Conservation (phyloP, 1,140 invertebrate species). For the Prorops nasuta region DNA sequence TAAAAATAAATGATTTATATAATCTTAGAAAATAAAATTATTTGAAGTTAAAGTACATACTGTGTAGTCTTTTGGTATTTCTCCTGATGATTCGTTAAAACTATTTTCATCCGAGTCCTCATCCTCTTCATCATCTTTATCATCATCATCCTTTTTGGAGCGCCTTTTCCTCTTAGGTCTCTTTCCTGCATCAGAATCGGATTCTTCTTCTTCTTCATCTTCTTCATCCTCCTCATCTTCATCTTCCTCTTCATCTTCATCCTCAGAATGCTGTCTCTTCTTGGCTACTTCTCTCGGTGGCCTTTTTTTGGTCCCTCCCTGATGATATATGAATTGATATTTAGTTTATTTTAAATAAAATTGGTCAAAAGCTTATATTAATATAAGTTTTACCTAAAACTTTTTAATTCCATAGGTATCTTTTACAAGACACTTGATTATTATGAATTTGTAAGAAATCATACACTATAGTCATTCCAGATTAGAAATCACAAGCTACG, state of each 20-base stretch:
- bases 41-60: conserved; percentile 22
- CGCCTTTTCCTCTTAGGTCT: conserved; percentile 49
- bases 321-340: not conserved
- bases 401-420: too few relatives aligned
- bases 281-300: conserved; percentile 46
- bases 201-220: conserved; percentile 45
- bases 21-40: conserved; percentile 1
- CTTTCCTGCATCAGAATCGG: conserved; percentile 47
- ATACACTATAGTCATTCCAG: too few relatives aligned
- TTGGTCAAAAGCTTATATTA: too few relatives aligned
- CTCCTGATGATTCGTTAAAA: conserved; percentile 45
- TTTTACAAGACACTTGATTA: too few relatives aligned
- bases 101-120: conserved; percentile 55
- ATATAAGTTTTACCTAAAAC: too few relatives aligned
- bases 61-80: conserved; percentile 54
- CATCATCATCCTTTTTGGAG: conserved; percentile 52
- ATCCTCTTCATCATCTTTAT: conserved; percentile 53
- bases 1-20: conserved; percentile 42
- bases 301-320: conserved; percentile 44
- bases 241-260: conserved; percentile 50
- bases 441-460: too few relatives aligned
- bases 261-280: conserved; percentile 51
- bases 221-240: conserved; percentile 52
- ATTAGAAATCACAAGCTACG: too few relatives aligned
- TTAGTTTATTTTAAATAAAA: too few relatives aligned